phyloP scores from a whole-genome alignment of 2,888 invertebrate genomes.

The Cerastis leucographa region DNA sequence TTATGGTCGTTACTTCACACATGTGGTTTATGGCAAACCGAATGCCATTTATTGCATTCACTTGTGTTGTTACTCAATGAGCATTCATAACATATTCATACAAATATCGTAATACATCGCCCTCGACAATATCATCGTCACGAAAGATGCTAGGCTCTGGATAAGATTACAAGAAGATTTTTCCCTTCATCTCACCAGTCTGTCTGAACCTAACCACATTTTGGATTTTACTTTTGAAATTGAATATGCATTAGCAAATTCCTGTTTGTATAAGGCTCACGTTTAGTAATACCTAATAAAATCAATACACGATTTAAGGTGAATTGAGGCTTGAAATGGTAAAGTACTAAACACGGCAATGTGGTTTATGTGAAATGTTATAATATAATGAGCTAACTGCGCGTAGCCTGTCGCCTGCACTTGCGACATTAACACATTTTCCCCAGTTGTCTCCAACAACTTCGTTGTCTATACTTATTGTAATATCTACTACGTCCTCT shows the following conservation, averaged over 20 bases:
- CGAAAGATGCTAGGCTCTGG: constrained; percentile 15
- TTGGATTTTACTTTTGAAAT: constrained; percentile 1
- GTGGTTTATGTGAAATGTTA: constrained; percentile 31
- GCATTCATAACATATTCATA: neutral
- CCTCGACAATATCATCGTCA: neutral
- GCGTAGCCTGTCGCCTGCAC: constrained; percentile 6
- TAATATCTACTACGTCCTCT: neutral
- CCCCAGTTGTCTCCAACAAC: constrained; percentile 1
- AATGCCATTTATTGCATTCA: constrained; percentile 31
- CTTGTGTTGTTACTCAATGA: constrained; percentile 35
- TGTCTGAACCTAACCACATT: neutral
- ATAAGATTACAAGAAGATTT: constrained; percentile 10
- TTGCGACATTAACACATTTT: constrained; percentile 39
- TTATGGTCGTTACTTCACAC: constrained; percentile 44
- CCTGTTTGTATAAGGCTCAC: neutral
- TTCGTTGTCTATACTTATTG: constrained; percentile 8
- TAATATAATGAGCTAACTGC: constrained; percentile 26
- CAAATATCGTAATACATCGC: constrained; percentile 10
- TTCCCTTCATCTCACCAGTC: neutral
- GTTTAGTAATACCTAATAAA: constrained; percentile 11
- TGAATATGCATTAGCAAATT: neutral
- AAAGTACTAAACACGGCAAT: constrained; percentile 17
- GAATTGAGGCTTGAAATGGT: constrained; percentile 21
- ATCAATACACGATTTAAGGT: constrained; percentile 22
- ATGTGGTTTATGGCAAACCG: constrained; percentile 36